Evolutionary conservation across 2,888 invertebrate genomes (phyloP).

Genomic region (Noctua pronuba): DNA sequence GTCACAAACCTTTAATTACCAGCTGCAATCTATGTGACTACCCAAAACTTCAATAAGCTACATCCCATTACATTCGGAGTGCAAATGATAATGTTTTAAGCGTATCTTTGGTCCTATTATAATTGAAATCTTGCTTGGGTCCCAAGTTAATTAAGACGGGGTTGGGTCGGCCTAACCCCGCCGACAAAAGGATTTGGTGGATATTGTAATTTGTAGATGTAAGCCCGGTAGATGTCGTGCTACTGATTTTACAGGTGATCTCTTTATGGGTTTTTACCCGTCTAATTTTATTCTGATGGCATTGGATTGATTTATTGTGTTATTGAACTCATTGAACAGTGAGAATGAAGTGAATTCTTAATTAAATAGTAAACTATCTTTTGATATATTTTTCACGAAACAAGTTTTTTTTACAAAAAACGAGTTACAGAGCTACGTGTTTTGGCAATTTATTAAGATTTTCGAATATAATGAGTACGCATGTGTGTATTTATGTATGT

Average conservation of each 20-base stretch:
- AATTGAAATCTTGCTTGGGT: slow-evolving; percentile 84
- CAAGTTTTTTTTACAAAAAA: no score
- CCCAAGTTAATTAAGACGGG: slow-evolving; percentile 78
- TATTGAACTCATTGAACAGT: not conserved
- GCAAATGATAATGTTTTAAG: slow-evolving; percentile 70
- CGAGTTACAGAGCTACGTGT: no score
- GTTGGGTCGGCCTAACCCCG: slow-evolving; percentile 65
- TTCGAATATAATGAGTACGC: no score
- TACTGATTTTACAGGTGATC: slow-evolving; percentile 42
- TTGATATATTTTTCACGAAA: no score
- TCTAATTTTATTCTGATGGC: not conserved
- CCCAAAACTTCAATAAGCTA: slow-evolving; percentile 40
- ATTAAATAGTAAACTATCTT: no score
- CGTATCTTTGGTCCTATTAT: slow-evolving; percentile 76
- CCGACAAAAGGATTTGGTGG: slow-evolving; percentile 59
- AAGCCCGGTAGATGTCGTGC: slow-evolving; percentile 48
- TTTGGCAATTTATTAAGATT: no score
- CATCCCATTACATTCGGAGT: slow-evolving; percentile 49
- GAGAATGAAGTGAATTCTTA: no score
- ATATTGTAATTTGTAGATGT: slow-evolving; percentile 66
- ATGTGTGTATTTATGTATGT: no score
- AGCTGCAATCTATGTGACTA: not conserved
- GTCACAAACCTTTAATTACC: not conserved
- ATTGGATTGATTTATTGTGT: not conserved
- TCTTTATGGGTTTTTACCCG: slow-evolving; percentile 2